Conservation (phyloP, 2,113 vertebrate species). For the Illadopsis cleaveri region DNA sequence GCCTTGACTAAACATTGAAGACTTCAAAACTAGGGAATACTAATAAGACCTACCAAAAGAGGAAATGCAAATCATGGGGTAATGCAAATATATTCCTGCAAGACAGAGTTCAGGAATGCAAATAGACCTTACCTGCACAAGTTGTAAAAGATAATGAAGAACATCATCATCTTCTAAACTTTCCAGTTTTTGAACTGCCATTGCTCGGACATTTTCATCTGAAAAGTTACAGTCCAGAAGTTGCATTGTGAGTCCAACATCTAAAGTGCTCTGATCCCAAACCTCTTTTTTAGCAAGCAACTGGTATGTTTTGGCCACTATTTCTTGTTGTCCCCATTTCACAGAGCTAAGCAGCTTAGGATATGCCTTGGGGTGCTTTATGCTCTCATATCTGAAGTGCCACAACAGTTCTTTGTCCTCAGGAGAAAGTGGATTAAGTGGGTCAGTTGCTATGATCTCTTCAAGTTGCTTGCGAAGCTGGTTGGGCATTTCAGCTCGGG, state of each 20-base stretch:
- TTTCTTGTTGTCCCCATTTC: conserved; percentile 93
- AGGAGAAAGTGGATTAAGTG: conserved; percentile 89
- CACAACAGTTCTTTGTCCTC: conserved; percentile 97
- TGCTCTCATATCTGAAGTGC: conserved; percentile 94
- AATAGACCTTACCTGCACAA: conserved; percentile 87
- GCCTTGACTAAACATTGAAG: background rate
- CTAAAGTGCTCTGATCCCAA: conserved; percentile 91
- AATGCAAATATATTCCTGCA: conserved; percentile 21
- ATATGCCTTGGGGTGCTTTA: conserved; percentile 91
- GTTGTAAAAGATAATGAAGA: conserved; percentile 92
- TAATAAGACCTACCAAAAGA: background rate
- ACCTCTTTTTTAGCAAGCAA: conserved; percentile 85
- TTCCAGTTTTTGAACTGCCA: conserved; percentile 96
- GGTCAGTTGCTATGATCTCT: conserved; percentile 90
- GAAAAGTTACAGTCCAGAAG: conserved; percentile 96
- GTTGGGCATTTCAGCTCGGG: conserved; percentile 93
- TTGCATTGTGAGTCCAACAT: conserved; percentile 95
- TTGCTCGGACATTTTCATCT: conserved; percentile 90
- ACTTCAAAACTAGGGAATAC: background rate
- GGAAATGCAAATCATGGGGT: background rate
- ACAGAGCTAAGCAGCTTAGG: conserved; percentile 96
- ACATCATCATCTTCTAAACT: conserved; percentile 92
- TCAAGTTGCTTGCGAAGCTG: conserved; percentile 96
- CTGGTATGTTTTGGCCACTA: conserved; percentile 87
- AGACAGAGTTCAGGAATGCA: background rate